Percentiles rank a stretch among this genome's conserved stretches.
Conservation (phyloP, 2,797 vertebrate genomes). For the Spinus olivaceus region DNA sequence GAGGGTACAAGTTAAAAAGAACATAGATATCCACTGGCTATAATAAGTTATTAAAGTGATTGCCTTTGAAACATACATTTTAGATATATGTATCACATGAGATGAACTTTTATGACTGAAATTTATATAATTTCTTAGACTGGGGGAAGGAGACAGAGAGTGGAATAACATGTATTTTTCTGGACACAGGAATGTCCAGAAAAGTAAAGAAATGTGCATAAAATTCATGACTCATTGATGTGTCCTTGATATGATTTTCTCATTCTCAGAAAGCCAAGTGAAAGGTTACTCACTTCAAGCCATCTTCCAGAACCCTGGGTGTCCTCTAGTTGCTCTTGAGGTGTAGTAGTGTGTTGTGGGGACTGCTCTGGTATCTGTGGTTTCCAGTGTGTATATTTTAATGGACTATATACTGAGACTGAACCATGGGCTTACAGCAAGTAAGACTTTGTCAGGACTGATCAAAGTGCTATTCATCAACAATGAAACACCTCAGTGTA, state of each 20-base stretch:
- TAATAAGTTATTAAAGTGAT: background rate
- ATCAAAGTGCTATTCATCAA: background rate
- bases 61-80: background rate
- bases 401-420: background rate
- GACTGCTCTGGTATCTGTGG: background rate
- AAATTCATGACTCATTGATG: background rate
- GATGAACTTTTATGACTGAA: background rate
- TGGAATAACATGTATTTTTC: background rate
- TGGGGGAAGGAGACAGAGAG: background rate
- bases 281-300: background rate
- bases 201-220: background rate
- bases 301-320: background rate
- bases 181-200: background rate
- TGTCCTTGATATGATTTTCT: background rate
- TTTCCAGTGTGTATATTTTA: background rate
- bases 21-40: background rate
- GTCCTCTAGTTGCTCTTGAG: background rate
- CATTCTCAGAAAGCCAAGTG: background rate
- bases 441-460: background rate
- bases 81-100: background rate
- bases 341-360: background rate
- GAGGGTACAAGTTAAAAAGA: background rate
- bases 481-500: background rate
- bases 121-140: background rate
- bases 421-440: background rate